Conservation (phyloP, 2,888 invertebrate genomes). For the Troides oblongomaculatus region DNA sequence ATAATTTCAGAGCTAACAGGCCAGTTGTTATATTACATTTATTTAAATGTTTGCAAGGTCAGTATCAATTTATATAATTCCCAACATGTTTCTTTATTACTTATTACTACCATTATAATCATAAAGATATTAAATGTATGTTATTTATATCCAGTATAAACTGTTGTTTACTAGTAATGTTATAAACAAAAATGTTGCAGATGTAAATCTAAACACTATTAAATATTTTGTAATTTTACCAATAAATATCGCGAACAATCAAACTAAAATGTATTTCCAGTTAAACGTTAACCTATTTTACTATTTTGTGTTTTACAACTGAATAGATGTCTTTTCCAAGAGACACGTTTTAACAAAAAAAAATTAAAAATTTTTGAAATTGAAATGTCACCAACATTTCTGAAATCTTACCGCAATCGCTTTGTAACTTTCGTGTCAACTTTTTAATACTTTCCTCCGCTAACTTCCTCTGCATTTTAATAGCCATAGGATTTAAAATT, state of each 20-base stretch:
- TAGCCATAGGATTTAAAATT: slow-evolving; percentile 13
- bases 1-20: slow-evolving; percentile 11
- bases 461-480: slow-evolving; percentile 14
- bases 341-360: background rate
- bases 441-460: slow-evolving; percentile 13
- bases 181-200: too few relatives aligned
- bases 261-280: too few relatives aligned
- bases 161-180: too few relatives aligned
- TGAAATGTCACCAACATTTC: slow-evolving; percentile 1
- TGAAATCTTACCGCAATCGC: slow-evolving; percentile 9
- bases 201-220: too few relatives aligned
- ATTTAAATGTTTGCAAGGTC: background rate
- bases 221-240: too few relatives aligned
- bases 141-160: too few relatives aligned
- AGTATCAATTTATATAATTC: background rate
- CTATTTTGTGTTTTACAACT: background rate
- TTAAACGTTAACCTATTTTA: background rate
- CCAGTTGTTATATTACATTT: background rate
- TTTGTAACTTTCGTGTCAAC: slow-evolving; percentile 9
- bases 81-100: too few relatives aligned
- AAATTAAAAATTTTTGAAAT: background rate
- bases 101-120: too few relatives aligned
- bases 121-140: too few relatives aligned
- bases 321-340: background rate
- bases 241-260: too few relatives aligned